A percentile compares a stretch with the other conserved stretches of the same genome.
Evolutionary conservation across 2,888 invertebrate genomes (phyloP).

Genomic region (Drosophila niveifrons): DNA sequence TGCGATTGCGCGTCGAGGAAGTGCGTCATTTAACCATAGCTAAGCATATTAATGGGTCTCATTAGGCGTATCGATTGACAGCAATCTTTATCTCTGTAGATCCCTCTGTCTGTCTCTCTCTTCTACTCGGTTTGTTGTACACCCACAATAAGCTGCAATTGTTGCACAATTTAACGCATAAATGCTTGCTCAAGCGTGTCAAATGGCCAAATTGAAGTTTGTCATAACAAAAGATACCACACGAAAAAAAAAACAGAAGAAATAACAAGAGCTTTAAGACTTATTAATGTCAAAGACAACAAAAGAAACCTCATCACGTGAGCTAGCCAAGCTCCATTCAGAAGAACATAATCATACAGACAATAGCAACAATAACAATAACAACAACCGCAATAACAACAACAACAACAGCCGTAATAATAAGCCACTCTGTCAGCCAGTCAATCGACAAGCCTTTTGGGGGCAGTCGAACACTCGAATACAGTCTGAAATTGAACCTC

Average conservation of each 20-base stretch:
- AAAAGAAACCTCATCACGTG: constrained; percentile 70
- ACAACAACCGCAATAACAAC: constrained; percentile 4
- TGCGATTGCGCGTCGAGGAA: constrained; percentile 38
- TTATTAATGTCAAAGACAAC: constrained; percentile 72
- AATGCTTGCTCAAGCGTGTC: constrained; percentile 49
- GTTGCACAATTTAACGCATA: constrained; percentile 63
- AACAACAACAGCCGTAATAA: constrained; percentile 14
- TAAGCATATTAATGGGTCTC: constrained; percentile 60
- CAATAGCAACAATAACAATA: constrained; percentile 10
- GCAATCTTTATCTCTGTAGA: constrained; percentile 6
- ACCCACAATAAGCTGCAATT: constrained; percentile 58
- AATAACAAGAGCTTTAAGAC: constrained; percentile 24
- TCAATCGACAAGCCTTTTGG: constrained; percentile 44
- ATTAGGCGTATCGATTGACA: constrained; percentile 51
- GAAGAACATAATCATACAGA: constrained; percentile 61
- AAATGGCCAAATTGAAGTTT: constrained; percentile 44
- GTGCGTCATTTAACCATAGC: constrained; percentile 48
- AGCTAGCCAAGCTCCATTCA: constrained; percentile 38
- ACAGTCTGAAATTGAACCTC: constrained; percentile 25
- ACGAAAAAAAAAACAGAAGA: constrained; percentile 13
- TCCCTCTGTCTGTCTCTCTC: neutral
- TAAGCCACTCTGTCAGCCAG: constrained; percentile 37
- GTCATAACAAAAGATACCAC: constrained; percentile 18
- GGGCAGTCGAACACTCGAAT: constrained; percentile 38
- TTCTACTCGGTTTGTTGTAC: constrained; percentile 28